Evolutionary conservation across 2,797 vertebrate species (phyloP).

Genomic region (Streptopelia turtur): DNA sequence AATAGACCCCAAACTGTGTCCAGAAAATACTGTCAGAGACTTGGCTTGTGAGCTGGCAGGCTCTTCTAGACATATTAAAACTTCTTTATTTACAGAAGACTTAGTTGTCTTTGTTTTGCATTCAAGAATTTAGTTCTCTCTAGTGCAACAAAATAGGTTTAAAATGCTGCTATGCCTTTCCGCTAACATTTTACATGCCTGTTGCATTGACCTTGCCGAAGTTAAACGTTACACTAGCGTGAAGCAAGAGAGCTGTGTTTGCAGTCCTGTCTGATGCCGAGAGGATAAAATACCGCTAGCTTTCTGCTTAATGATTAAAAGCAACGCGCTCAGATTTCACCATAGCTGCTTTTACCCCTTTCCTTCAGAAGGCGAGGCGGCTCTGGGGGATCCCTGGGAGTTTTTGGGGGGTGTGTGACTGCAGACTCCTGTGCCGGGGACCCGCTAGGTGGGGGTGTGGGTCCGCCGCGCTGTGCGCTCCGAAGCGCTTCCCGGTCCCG

Average conservation of each 20-base stretch:
- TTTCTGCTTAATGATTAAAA: not conserved
- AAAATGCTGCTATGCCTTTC: not conserved
- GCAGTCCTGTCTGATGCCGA: not conserved
- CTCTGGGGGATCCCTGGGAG: not conserved
- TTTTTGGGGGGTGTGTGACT: too few species aligned
- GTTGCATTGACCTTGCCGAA: not conserved
- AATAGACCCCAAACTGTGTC: not conserved
- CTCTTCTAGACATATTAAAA: not conserved
- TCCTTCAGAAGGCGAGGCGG: not conserved
- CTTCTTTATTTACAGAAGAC: not conserved
- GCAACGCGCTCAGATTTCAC: not conserved
- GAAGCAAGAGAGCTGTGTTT: not conserved
- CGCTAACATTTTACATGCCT: not conserved
- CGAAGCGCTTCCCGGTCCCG: accelerated
- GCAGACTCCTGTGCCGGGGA: accelerated
- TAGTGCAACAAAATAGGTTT: not conserved
- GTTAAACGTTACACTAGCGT: not conserved
- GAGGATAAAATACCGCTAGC: not conserved
- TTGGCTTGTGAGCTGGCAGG: not conserved
- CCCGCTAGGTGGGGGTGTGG: conserved; percentile 57
- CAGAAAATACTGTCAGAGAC: not conserved
- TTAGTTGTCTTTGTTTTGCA: not conserved
- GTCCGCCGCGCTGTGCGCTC: not conserved
- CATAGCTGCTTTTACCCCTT: not conserved
- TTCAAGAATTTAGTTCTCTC: not conserved